Evolutionary conservation across 2,113 vertebrate genomes (phyloP).

Genomic region (Ailuropoda melanoleuca): DNA sequence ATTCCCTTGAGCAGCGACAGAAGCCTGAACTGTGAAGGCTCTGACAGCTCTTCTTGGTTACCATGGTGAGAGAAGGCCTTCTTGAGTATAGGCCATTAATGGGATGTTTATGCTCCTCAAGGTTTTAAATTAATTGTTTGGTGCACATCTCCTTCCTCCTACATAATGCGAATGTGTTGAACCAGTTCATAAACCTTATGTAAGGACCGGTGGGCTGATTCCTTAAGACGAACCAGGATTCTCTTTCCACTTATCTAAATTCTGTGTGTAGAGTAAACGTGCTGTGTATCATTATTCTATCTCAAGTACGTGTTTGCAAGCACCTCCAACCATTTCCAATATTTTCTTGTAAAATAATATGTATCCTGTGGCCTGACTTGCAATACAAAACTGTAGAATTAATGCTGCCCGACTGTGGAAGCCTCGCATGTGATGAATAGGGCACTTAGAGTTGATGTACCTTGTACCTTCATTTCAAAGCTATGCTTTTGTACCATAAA

Average conservation of each 20-base stretch:
- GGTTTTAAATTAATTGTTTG: conserved; percentile 72
- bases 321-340: not conserved
- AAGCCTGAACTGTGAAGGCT: conserved; percentile 43
- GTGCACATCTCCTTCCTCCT: not conserved
- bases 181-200: not conserved
- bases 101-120: conserved; percentile 46
- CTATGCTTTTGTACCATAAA: conserved; percentile 32
- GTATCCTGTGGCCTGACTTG: conserved; percentile 2
- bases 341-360: conserved; percentile 47
- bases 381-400: not conserved
- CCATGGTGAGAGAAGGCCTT: conserved; percentile 68
- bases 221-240: not conserved
- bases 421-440: conserved; percentile 2
- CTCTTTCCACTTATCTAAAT: conserved; percentile 24
- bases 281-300: conserved; percentile 4
- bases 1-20: conserved; percentile 60
- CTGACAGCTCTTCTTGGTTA: conserved; percentile 69
- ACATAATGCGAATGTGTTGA: not conserved
- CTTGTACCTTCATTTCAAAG: conserved; percentile 60
- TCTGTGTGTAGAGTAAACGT: not conserved
- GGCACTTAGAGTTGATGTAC: conserved; percentile 45
- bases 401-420: not conserved
- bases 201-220: not conserved
- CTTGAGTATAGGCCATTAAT: conserved; percentile 63
- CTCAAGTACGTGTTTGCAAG: not conserved